phyloP scores from a whole-genome alignment of 1,140 invertebrate species.

The Gryllus bimaculatus region DNA sequence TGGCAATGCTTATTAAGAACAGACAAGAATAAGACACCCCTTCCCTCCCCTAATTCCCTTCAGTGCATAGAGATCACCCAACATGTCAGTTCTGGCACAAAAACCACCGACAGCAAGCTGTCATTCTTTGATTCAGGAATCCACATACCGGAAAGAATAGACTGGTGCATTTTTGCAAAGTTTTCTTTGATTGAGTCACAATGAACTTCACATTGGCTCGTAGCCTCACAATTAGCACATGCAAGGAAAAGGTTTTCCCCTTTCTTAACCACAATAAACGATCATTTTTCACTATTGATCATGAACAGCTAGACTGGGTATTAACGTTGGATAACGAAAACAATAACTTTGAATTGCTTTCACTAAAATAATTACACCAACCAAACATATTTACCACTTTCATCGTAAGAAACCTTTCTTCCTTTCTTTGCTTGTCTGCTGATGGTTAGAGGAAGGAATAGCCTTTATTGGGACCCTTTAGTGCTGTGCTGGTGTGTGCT shows the following conservation, averaged over 20 bases:
- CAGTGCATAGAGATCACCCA: not conserved
- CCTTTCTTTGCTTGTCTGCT: conserved; percentile 38
- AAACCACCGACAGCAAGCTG: not conserved
- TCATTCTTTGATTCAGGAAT: not conserved
- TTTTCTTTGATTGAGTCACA: not conserved
- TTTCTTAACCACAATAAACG: not conserved
- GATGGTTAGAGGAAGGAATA: conserved; percentile 16
- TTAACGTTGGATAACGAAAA: not conserved
- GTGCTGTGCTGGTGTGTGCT: conserved; percentile 20
- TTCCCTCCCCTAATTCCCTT: not conserved
- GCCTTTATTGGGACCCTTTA: conserved; percentile 8
- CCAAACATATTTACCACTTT: conserved; percentile 64
- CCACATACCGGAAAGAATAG: not conserved
- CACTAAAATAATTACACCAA: conserved; percentile 42
- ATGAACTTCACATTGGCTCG: not conserved
- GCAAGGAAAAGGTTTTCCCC: not conserved
- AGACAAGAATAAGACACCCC: not conserved
- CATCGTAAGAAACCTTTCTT: conserved; percentile 74
- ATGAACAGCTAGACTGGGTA: not conserved
- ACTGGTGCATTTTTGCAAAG: not conserved
- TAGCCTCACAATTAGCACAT: not conserved
- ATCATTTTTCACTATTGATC: not conserved
- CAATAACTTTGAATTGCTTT: not conserved
- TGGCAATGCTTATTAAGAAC: not conserved
- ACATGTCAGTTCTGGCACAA: not conserved